Evolutionary conservation across 37 sponge, comb jelly and placozoan genomes (phyloP), one percentile per base, ranked within the genome.

Genomic region (Dysidea cf. avara): DNA sequence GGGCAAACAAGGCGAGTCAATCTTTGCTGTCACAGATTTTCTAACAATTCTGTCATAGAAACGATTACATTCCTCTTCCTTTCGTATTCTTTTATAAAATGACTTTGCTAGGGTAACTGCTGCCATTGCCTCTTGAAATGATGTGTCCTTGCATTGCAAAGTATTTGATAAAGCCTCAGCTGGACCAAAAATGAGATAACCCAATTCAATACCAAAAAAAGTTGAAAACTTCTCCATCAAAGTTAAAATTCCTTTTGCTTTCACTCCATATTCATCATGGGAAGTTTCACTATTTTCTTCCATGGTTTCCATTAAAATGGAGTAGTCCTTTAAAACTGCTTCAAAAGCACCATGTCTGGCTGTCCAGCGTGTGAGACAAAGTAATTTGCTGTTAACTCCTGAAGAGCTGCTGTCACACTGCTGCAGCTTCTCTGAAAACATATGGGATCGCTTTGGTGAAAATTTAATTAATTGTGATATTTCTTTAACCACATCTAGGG

Each of bases 321-420:
- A 36, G 64, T 86, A 80, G 39, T 84, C 63, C 30, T 67, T 73
- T 2, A 85, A 29, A 17, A 84, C 49, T 25, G 87, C 81, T 53
- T 87, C 81, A 48, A 81, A 59, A 13, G 82, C 87, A 39, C 33
- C 53, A 21, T 81, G 81, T 55, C 88, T 61, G 16, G 58, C 88
- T 64, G 82, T 87, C 88, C 88, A 87, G 36, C 82, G 54, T 20
- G 82, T 87, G 17, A 66, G 21, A 51, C 82, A 87, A 2, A 87
- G 68, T 35, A 82, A 68, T 24, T 66, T 70, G 47, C 80, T 36
- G 21, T 52, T 69, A 4, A 58, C 69, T 50, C 33, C 64, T 34
- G 70, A 49, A 28, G 66, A n/a, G n/a, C n/a, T 77, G 26, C 30
- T 28, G 18, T 77, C 28, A 43, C 31, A 28, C 7, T 74, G 63